Conservation (phyloP, 2,888 invertebrate species). For the Hemicrepidius hirtus region DNA sequence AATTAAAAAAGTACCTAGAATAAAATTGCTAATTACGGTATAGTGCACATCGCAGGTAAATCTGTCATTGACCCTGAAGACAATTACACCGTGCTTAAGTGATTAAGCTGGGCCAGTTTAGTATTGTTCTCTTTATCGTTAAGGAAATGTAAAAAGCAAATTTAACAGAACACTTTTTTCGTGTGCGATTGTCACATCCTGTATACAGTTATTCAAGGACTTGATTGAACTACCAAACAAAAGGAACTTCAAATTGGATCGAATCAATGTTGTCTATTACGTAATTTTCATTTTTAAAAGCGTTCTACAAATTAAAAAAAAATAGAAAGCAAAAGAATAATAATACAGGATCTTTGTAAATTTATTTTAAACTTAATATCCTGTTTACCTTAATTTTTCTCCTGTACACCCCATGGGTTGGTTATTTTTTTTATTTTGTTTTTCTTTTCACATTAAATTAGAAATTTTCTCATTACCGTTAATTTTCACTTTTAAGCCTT, state of each 20-base stretch:
- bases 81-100: conserved; percentile 6
- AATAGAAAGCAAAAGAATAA: too few relatives aligned
- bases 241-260: not conserved
- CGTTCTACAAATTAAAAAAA: too few relatives aligned
- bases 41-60: conserved; percentile 37
- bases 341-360: too few relatives aligned
- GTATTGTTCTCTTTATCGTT: conserved; percentile 6
- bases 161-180: conserved; percentile 7
- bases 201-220: conserved; percentile 6
- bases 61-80: conserved; percentile 47
- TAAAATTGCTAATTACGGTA: not conserved
- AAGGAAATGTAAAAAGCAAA: not conserved
- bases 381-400: too few relatives aligned
- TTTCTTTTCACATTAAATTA: too few relatives aligned
- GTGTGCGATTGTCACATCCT: conserved; percentile 6
- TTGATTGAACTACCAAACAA: not conserved
- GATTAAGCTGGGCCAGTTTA: not conserved
- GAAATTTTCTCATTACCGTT: too few relatives aligned
- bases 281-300: too few relatives aligned
- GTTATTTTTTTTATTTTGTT: too few relatives aligned
- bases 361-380: too few relatives aligned
- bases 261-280: too few relatives aligned
- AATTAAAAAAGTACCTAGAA: not conserved
- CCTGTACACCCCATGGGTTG: too few relatives aligned
- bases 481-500: too few relatives aligned